phyloP scores from a whole-genome alignment of 2,113 vertebrate species.

The Pagrus major region DNA sequence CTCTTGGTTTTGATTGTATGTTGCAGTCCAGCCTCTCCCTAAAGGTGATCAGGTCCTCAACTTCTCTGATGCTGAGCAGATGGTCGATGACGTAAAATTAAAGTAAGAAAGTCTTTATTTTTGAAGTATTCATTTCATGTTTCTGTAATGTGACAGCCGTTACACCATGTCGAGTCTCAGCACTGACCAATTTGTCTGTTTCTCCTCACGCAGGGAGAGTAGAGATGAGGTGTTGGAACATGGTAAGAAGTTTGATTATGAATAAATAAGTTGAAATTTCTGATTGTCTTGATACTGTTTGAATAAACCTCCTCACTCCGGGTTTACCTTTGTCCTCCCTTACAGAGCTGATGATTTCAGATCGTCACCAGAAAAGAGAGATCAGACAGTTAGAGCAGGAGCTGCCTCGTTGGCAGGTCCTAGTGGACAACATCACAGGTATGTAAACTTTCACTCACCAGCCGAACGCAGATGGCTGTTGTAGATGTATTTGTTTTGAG shows the following conservation, averaged over 20 bases:
- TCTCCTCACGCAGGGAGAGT: slow-evolving; percentile 85
- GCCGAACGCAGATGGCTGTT: neutral
- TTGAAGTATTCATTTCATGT: neutral
- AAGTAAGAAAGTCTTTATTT: slow-evolving; percentile 84
- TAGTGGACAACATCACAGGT: slow-evolving; percentile 97
- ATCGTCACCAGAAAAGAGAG: slow-evolving; percentile 94
- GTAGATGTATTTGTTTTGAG: neutral
- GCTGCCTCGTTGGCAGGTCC: slow-evolving; percentile 94
- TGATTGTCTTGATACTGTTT: neutral
- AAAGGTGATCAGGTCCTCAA: slow-evolving; percentile 97
- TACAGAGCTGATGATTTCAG: slow-evolving; percentile 93
- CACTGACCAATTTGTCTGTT: neutral
- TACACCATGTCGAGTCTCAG: neutral
- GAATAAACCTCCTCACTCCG: neutral
- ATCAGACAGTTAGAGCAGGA: slow-evolving; percentile 96
- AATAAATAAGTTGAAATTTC: neutral
- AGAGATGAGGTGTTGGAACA: slow-evolving; percentile 95
- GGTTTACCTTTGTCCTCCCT: neutral
- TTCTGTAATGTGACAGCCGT: slow-evolving; percentile 3
- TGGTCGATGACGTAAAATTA: slow-evolving; percentile 94
- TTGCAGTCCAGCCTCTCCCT: slow-evolving; percentile 94
- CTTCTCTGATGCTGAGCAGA: slow-evolving; percentile 95
- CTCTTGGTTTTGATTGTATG: slow-evolving; percentile 36
- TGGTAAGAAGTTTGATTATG: slow-evolving; percentile 83
- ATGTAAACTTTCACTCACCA: slow-evolving; percentile 15